phyloP scores from a whole-genome alignment of 2,888 invertebrate genomes.

The Eurytoma californica region DNA sequence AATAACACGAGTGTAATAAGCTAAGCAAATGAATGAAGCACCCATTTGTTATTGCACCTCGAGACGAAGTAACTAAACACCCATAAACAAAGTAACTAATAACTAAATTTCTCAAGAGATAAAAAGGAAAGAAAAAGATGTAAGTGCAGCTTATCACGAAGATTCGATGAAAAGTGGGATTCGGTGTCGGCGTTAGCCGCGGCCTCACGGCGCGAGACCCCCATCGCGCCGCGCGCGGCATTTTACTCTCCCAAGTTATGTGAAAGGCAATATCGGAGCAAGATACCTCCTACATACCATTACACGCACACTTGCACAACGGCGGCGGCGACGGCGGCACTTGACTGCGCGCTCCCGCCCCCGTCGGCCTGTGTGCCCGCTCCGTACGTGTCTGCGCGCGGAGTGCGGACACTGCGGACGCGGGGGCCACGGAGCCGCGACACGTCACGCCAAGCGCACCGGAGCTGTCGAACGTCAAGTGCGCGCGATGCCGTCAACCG shows the following conservation, averaged over 20 bases:
- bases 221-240: slow-evolving; percentile 63
- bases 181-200: neutral
- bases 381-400: slow-evolving; percentile 25
- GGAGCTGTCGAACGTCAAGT: slow-evolving; percentile 2
- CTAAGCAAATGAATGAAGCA: no score
- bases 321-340: slow-evolving; percentile 16
- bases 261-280: slow-evolving; percentile 73
- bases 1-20: no score
- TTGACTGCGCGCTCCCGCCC: slow-evolving; percentile 31
- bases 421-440: neutral
- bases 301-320: slow-evolving; percentile 62
- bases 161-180: neutral
- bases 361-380: slow-evolving; percentile 56
- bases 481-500: slow-evolving; percentile 32
- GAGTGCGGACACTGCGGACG: no score
- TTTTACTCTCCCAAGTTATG: slow-evolving; percentile 73
- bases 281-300: slow-evolving; percentile 67
- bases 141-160: neutral
- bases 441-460: slow-evolving; percentile 9
- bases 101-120: no score
- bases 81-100: neutral
- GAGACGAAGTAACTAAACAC: neutral
- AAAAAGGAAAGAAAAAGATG: no score
- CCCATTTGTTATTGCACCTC: no score
- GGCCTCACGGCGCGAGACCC: slow-evolving; percentile 47